A percentile compares a stretch with the other conserved stretches of the same genome.
Conservation (phyloP, 2,888 invertebrate genomes). For the Thecocarcelia acutangulata region DNA sequence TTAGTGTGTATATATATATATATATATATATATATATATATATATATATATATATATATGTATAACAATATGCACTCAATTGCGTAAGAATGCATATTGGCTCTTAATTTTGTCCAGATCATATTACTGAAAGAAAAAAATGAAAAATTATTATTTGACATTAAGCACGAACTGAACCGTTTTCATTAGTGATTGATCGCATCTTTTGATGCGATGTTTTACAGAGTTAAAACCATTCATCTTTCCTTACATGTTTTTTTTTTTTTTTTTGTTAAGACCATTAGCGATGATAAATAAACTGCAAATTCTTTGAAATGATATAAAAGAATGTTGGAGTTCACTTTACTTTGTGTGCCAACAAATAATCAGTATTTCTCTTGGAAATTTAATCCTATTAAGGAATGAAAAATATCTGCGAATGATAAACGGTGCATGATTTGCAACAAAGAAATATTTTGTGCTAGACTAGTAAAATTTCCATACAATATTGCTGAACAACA, state of each 20-base stretch:
- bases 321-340: constrained; percentile 31
- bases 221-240: constrained; percentile 42
- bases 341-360: constrained; percentile 2
- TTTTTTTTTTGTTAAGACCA: constrained; percentile 28
- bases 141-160: constrained; percentile 27
- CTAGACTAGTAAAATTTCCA: constrained; percentile 9
- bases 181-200: constrained; percentile 40
- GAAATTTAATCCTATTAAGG: constrained; percentile 64
- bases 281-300: constrained; percentile 65
- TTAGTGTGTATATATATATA: no score
- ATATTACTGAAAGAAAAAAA: constrained; percentile 13
- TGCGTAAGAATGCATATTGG: no score
- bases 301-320: constrained; percentile 51
- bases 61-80: no score
- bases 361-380: constrained; percentile 15
- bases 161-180: constrained; percentile 7
- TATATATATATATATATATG: no score
- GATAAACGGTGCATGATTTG: constrained; percentile 22
- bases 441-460: neutral
- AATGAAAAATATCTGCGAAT: constrained; percentile 34
- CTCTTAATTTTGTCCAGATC: neutral
- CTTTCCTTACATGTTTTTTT: neutral
- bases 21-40: no score
- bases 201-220: constrained; percentile 39
- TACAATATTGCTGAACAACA: constrained; percentile 54